Evolutionary conservation across 2,797 vertebrate species (phyloP), one percentile per base, ranked within the genome.

Genomic region (Ceryle rudis): DNA sequence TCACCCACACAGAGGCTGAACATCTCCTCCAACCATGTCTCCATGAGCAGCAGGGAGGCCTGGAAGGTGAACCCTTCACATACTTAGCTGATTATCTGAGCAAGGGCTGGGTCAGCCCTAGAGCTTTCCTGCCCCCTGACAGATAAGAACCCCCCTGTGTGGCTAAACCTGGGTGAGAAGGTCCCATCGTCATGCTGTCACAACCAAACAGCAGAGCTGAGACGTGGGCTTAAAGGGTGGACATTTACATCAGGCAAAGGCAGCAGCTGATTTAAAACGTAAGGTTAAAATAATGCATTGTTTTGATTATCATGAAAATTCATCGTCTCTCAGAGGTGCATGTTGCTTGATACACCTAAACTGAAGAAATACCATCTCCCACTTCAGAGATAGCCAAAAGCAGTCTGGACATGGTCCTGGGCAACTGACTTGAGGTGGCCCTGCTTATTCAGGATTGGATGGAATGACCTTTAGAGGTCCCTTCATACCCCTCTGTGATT

Each of bases 151-250:
- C n/a, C 47, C 15, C 14, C 22, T n/a, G 19, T 1, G 0, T 26
- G 31, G 23, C 29, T n/a, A 33, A 60, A 29, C 17, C 57, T 16
- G 9, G 5, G 3, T 4, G 16, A 52, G 54, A 2, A 2, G 5
- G 9, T 11, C 23, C 52, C 1, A 1, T 41, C 19, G 6, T 33
- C 44, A 31, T 6, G 0, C 4, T 0, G 0, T 47, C 57, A 52
- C 33, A 42, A 19, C 28, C 51, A 16, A 57, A 57, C 2, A 4
- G 41, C 31, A 61, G 15, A 11, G 7, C 67, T 79, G 62, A 8
- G 22, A 54, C 3, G 4, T 6, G 7, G 46, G 35, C 35, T 84
- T 62, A 14, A n/a, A 51, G 47, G 46, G 19, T 21, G 41, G 58
- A 9, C 6, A 5, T 71, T 75, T 41, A 21, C 12, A 41, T 8